Conservation (phyloP, 2,888 invertebrate genomes). For the Serrognathus titanus region DNA sequence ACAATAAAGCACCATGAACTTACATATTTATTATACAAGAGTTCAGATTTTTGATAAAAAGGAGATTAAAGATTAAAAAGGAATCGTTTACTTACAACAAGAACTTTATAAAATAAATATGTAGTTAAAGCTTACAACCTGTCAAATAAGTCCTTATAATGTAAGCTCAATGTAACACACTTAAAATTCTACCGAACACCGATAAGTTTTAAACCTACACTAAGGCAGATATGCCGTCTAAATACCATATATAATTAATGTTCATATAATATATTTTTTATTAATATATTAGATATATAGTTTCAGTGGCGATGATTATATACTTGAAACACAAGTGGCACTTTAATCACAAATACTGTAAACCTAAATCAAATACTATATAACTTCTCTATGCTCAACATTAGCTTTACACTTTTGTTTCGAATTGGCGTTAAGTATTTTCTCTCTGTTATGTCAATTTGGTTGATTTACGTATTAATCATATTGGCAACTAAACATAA, state of each 20-base stretch:
- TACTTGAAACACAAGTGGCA: conserved; percentile 73
- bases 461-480: conserved; percentile 21
- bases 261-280: conserved; percentile 45
- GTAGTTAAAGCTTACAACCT: not conserved
- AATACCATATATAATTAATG: conserved; percentile 39
- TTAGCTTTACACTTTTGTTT: conserved; percentile 11
- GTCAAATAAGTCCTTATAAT: conserved; percentile 7
- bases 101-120: too few relatives aligned
- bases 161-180: conserved; percentile 43
- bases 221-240: conserved; percentile 45
- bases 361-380: conserved; percentile 55
- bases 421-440: conserved; percentile 32
- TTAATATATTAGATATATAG: conserved; percentile 47
- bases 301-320: conserved; percentile 42
- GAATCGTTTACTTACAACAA: conserved; percentile 1
- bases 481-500: not conserved
- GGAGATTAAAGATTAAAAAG: too few relatives aligned
- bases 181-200: conserved; percentile 48
- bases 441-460: conserved; percentile 16
- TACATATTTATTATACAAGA: conserved; percentile 6
- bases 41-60: not conserved
- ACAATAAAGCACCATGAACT: not conserved
- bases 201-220: conserved; percentile 41
- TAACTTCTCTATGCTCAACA: conserved; percentile 7
- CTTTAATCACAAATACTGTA: conserved; percentile 76